Evolutionary conservation across 2,888 invertebrate species (phyloP).

Genomic region (Drosophila anomalata): DNA sequence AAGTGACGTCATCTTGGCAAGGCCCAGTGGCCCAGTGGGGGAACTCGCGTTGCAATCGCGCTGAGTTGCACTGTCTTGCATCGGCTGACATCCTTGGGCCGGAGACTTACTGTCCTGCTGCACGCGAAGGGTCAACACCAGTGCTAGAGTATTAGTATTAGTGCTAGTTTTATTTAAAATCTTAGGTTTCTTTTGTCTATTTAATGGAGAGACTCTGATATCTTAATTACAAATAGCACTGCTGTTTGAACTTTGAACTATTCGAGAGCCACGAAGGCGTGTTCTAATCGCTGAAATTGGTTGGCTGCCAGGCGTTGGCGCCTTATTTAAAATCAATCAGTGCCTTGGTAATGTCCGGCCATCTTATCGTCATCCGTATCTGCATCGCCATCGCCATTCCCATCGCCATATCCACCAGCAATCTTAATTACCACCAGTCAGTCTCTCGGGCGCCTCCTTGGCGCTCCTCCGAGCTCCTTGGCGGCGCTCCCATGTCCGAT

Average conservation of each 20-base stretch:
- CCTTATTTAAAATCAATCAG: conserved; percentile 65
- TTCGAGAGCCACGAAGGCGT: conserved; percentile 22
- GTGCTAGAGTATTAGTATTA: background rate
- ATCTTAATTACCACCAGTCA: conserved; percentile 42
- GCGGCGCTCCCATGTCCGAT: conserved; percentile 54
- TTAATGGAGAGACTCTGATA: too few species aligned
- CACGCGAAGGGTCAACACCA: conserved; percentile 15
- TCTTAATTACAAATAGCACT: too few species aligned
- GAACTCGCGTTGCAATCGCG: conserved; percentile 23
- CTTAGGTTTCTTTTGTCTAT: too few species aligned
- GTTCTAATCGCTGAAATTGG: conserved; percentile 60
- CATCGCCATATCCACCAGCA: conserved; percentile 11
- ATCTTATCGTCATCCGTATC: conserved; percentile 31
- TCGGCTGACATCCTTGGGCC: conserved; percentile 24
- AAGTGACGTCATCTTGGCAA: conserved; percentile 40
- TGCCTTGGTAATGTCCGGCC: conserved; percentile 42
- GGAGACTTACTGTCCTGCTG: background rate
- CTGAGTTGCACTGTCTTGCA: conserved; percentile 29
- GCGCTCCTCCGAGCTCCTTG: conserved; percentile 17
- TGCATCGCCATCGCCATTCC: conserved; percentile 10
- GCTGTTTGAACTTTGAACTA: conserved; percentile 35
- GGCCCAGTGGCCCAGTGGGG: conserved; percentile 18
- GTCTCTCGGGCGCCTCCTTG: conserved; percentile 29
- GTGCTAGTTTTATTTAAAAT: too few species aligned
- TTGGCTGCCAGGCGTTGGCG: conserved; percentile 35